Evolutionary conservation across 2,113 vertebrate species (phyloP), one percentile per base, ranked within the genome.

Genomic region (Pao palembangensis): DNA sequence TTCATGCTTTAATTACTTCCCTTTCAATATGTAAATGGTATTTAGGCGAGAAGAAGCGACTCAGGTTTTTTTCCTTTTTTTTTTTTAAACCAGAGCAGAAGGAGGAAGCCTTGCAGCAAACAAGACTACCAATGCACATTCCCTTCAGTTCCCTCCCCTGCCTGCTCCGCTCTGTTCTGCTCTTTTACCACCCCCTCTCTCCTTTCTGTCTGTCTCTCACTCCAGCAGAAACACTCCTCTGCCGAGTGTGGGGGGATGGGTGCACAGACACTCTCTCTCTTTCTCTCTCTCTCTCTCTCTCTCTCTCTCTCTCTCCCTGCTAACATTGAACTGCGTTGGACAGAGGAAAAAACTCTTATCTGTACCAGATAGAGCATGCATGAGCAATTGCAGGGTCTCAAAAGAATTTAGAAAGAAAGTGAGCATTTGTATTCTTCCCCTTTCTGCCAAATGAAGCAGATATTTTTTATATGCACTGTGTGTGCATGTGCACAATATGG

Each of bases 201-300:
- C 67, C 78, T 77, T 79, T 61, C 82, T 81, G 79, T 84, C 87
- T 82, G 82, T 87, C 84, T 86, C 86, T 87, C 81, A 78, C 82
- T 85, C 84, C 81, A 73, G 88, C 88, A 90, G 88, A 90, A 90
- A 83, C 88, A 85, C 88, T 87, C 82, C 79, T 88, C 78, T 85
- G 75, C 85, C 13, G 82, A 70, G 81, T 75, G 79, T 90, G 91
- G 91, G 91, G 90, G 91, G 90, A 92, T 90, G 91, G 91, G 91
- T 82, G 72, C 83, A 3, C 84, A n/a, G 67, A 80, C 70, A 79
- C 84, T 74, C 75, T 75, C 79, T 71, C 75, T 82, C 78, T 51
- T 69, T 20, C 66, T 65, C 68, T 46, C 77, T 76, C 79, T 70
- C 75, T 81, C 77, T 51, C 71, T 18, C 66, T 64, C 67, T 46